Evolutionary conservation across 2,113 vertebrate genomes (phyloP).

Genomic region (Hypocryptadius cinnamomeus): DNA sequence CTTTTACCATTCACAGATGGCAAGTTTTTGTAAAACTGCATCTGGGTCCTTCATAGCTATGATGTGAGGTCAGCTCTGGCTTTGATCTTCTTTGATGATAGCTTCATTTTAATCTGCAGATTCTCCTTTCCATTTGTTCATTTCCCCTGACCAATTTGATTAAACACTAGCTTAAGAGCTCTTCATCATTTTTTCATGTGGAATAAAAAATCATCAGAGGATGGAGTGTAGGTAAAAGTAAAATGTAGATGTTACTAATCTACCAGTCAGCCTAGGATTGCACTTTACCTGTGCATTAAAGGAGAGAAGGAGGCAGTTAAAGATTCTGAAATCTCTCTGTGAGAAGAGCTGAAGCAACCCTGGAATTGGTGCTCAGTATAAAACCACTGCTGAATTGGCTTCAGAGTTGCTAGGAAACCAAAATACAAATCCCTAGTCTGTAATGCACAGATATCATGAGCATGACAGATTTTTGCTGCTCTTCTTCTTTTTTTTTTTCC

Average conservation of each 20-base stretch:
- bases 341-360: neutral
- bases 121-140: neutral
- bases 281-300: neutral
- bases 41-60: neutral
- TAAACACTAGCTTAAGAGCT: neutral
- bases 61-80: neutral
- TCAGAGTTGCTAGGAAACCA: conserved; percentile 25
- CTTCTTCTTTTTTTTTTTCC: neutral
- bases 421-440: neutral
- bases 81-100: neutral
- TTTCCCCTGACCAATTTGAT: neutral
- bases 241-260: neutral
- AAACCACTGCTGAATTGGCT: neutral
- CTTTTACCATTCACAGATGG: neutral
- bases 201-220: neutral
- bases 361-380: neutral
- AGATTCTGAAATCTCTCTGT: neutral
- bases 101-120: neutral
- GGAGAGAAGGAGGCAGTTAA: neutral
- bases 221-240: neutral
- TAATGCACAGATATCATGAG: neutral
- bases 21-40: neutral
- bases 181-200: neutral
- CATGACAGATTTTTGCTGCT: neutral
- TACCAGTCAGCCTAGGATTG: neutral